Base-by-base conservation (phyloP, 2,888 invertebrate genomes). In the Xestia sexstrigata region DNA sequence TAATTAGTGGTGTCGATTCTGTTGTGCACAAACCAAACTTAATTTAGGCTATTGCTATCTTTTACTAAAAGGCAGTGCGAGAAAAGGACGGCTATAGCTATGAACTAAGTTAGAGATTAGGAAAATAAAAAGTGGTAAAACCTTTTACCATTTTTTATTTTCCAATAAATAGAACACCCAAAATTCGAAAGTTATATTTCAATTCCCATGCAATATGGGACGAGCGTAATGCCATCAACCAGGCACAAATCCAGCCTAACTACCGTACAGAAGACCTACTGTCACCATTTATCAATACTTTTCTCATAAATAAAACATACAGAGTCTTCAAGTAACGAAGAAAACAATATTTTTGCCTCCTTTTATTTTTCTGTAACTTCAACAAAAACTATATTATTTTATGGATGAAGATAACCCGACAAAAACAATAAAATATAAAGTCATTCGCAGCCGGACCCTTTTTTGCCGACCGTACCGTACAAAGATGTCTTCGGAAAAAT, bases 391-490 rank as follows among this genome's bases (percentile, higher is more conserved):
- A 11, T 60, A 55, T 77, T 62, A 39, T 69, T 35, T 66, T 47
- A 55, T 26, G 11, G 30, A 70, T 70, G 63, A 70, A 72, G 35
- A 68, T 60, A 74, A 49, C 60, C 63, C 30, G 47, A 76, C 26
- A 67, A 78, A 60, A 52, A 60, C 62, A 72, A 86, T 83, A 79
- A 75, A 80, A 74, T 23, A 73, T 69, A 74, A 84, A 75, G 20
- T 69, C n/a, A 69, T 81, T 65, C 52, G 35, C 58, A 62, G 62
- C n/a, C 11, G 66, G 75, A 66, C 69, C 68, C 60, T 39, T 66
- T 75, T 76, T 76, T 85, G 68, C 52, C n/a, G 65, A 83, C 81
- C 45, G 75, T 67, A 81, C 83, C 42, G 75, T 65, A 76, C 30
- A 62, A 71, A 77, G 52, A 83, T 67, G 35, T 78, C 76, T 74